Base-by-base conservation (phyloP, 2,888 invertebrate genomes). In the Hartigia nigra region DNA sequence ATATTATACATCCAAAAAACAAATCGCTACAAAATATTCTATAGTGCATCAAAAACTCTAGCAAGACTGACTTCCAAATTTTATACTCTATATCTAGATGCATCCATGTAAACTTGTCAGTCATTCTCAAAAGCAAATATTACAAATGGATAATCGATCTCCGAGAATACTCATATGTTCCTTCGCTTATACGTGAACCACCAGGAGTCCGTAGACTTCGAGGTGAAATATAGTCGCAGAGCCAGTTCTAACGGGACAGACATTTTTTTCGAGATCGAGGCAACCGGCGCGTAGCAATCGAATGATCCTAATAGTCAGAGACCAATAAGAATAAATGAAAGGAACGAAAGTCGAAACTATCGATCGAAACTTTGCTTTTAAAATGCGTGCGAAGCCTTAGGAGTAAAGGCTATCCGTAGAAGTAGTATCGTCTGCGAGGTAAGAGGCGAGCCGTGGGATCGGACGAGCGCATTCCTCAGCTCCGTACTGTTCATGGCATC, bases 401-500 rank as follows among this genome's bases (percentile, higher is more conserved):
- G 77, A 69, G 37, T 75, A 39, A 69, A 78, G 78, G 39, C 83
- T 83, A 84, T 79, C 84, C 82, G 82, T 79, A 80, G 85, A 75
- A 77, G 81, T 83, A 77, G 74, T 69, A 75, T 70, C 70, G 76
- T 39, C 76, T 81, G 69, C 36, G 78, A 79, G 78, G 84, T 77
- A 81, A 78, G 82, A 72, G 88, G 82, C 86, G 86, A 89, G 88
- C 89, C 91, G 91, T 91, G 91, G 90, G 91, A 91, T 90, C 91
- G 89, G 88, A 90, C 90, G 90, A 89, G 88, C 90, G 87, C 90
- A 91, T 91, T 91, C 91, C 90, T 90, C 86, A 87, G 87, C 86
- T 87, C 87, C 88, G 86, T 89, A 88, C 82, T 82, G 84, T 88
- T 86, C 85, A 83, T 88, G 86, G 87, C 86, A 88, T 86, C 86